Base-by-base conservation (phyloP, 2,888 invertebrate genomes). In the Eremobia ochroleuca region DNA sequence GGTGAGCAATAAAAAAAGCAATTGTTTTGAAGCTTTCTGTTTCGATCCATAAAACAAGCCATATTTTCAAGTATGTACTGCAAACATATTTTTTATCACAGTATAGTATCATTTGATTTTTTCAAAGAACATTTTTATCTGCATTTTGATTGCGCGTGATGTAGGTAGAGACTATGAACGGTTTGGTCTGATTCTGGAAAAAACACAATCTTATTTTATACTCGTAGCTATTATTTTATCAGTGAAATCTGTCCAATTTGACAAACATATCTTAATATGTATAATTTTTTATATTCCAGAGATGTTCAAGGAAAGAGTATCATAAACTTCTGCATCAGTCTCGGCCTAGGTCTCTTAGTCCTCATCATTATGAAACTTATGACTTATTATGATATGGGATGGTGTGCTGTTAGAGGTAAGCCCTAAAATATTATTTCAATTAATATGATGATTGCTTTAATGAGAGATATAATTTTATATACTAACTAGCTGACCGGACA, bases 251-350 rank as follows among this genome's bases (percentile, higher is more conserved):
- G 25, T 34, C 21, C 11, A 1, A n/a, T 31, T 28, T 59, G 37
- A 61, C 1, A 52, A 52, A 37, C 43, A n/a, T 34, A 34, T 34
- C 11, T 62, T 31, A n/a, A n/a, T 21, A 8, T 49, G 2, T 21
- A 8, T 25, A 61, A 62, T 52, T 1, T 55, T 67, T 69, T 55
- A 31, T 52, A 52, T 94, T 93, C 37, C 92, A 96, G 96, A 79
- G 96, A 96, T 85, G 90, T 96, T 25, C 94, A 94, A 82, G 96
- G 96, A 25, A 96, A 95, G 79, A 96, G 95, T 77, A 91, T 96
- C 18, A 93, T 95, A 34, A 94, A 93, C 81, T 94, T 96, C 68
- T 95, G 96, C 77, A 73, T 78, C 0, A 94, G 94, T 76, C 90
- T 95, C 34, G 93, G 92, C 0, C 84, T 94, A 18, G 95, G 93